Conservation (phyloP, 1,140 invertebrate genomes). For the Drosophila leontia region DNA sequence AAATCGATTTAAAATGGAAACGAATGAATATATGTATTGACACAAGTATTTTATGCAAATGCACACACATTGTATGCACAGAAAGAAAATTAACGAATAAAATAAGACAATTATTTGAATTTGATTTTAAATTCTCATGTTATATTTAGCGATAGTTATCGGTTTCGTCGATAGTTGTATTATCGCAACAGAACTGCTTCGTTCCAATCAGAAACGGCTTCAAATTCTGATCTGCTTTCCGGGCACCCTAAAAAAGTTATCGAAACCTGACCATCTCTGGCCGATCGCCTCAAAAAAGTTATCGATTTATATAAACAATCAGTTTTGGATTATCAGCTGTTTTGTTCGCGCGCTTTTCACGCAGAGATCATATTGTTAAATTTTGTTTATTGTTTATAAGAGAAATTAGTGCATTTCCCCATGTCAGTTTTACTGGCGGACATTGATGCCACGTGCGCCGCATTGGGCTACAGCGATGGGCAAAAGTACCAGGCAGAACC, state of each 20-base stretch:
- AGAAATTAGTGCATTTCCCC: neutral
- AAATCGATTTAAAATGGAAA: slow-evolving; percentile 70
- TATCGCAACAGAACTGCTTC: too few relatives aligned
- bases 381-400: neutral
- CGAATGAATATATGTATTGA: slow-evolving; percentile 26
- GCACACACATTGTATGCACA: slow-evolving; percentile 1
- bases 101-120: neutral
- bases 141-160: too few relatives aligned
- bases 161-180: too few relatives aligned
- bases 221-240: too few relatives aligned
- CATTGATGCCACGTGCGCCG: slow-evolving; percentile 90
- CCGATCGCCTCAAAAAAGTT: too few relatives aligned
- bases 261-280: too few relatives aligned
- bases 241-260: too few relatives aligned
- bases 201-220: too few relatives aligned
- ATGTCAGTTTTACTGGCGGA: slow-evolving; percentile 87
- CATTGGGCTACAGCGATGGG: slow-evolving; percentile 89
- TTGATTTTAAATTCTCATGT: neutral
- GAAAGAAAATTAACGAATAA: neutral
- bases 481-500: slow-evolving; percentile 88
- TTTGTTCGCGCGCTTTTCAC: slow-evolving; percentile 28
- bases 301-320: too few relatives aligned
- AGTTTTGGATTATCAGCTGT: slow-evolving; percentile 15
- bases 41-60: slow-evolving; percentile 23
- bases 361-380: neutral